phyloP scores from a whole-genome alignment of 2,113 vertebrate species.

The Sapajus apella region DNA sequence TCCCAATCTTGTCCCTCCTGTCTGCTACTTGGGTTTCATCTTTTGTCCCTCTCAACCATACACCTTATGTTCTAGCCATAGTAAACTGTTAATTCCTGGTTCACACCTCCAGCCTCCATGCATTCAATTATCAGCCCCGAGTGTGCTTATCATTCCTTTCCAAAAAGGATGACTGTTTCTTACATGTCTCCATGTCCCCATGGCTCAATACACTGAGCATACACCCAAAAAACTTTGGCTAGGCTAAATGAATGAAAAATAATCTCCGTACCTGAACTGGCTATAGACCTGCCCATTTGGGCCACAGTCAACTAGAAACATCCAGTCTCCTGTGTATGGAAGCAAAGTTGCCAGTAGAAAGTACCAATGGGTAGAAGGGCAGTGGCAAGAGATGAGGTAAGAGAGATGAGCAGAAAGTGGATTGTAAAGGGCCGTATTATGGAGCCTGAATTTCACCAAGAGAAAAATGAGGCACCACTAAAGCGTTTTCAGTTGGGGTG shows the following conservation, averaged over 20 bases:
- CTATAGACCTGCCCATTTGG: not conserved
- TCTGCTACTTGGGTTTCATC: not conserved
- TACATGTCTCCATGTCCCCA: not conserved
- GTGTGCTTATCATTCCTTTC: not conserved
- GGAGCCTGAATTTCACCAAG: not conserved
- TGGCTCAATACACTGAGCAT: not conserved
- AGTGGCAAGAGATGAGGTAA: not conserved
- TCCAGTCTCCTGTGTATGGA: not conserved
- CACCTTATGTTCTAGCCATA: not conserved
- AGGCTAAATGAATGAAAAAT: not conserved
- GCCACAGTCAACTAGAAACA: not conserved
- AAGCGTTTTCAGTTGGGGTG: not conserved
- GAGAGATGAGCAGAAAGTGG: not conserved
- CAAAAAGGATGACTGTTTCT: not conserved
- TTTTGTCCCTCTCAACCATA: not conserved
- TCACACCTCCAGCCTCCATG: not conserved
- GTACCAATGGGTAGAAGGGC: not conserved
- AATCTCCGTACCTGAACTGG: not conserved
- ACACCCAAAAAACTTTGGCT: not conserved
- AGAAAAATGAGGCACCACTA: not conserved
- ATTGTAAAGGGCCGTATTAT: not conserved
- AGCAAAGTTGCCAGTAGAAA: not conserved
- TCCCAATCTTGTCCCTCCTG: not conserved
- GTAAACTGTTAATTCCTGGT: not conserved
- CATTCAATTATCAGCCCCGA: not conserved